A percentile compares a stretch with the other conserved stretches of the same genome.
Conservation (phyloP, 2,113 vertebrate species). For the Manacus vitellinus region DNA sequence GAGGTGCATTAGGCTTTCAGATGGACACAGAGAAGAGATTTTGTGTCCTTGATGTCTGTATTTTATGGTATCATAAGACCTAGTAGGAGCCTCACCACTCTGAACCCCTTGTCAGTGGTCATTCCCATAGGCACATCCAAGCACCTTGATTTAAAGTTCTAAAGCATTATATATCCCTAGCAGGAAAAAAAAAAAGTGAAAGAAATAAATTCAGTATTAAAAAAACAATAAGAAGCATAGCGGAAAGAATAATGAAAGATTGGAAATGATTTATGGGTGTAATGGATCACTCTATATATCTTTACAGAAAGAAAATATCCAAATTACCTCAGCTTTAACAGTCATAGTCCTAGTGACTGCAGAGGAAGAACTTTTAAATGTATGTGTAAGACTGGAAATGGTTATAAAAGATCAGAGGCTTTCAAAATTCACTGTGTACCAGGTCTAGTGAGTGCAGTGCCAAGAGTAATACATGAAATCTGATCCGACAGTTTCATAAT, state of each 20-base stretch:
- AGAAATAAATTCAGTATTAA: neutral
- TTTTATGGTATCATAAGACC: neutral
- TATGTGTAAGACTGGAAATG: conserved; percentile 12
- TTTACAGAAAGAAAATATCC: conserved; percentile 2
- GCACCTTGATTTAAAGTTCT: neutral
- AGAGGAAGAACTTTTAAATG: conserved; percentile 23
- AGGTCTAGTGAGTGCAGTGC: neutral
- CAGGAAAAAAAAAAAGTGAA: neutral
- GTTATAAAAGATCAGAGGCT: conserved; percentile 51
- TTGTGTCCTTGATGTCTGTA: neutral
- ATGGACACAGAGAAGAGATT: neutral
- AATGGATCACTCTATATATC: neutral
- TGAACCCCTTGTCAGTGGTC: neutral
- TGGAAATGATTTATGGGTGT: neutral
- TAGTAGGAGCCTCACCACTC: neutral
- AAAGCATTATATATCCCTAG: neutral
- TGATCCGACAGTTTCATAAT: conserved; percentile 38
- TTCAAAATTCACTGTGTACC: conserved; percentile 28
- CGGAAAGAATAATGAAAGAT: conserved; percentile 5
- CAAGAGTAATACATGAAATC: conserved; percentile 26
- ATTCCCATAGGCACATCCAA: neutral
- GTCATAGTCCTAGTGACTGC: neutral
- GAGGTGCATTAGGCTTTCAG: neutral
- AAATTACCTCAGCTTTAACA: conserved; percentile 34
- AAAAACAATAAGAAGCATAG: neutral